Evolutionary conservation across 2,797 vertebrate genomes (phyloP), one percentile per base, ranked within the genome.

Genomic region (Mormyrus proboscirostris): DNA sequence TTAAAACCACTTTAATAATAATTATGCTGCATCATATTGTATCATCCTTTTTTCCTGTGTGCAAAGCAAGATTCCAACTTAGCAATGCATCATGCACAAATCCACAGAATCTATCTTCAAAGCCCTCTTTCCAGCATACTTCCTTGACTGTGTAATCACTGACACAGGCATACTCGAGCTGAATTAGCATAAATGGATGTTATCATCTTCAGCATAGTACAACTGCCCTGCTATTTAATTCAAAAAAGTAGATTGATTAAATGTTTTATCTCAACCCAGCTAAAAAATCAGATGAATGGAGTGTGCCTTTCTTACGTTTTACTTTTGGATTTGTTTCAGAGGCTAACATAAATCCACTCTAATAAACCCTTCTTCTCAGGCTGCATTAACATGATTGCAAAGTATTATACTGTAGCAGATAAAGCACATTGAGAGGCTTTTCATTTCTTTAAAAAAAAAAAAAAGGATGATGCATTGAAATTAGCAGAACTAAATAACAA

Each of bases 301-400:
- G 76, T 41, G 76, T n/a, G 76, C 41, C 38, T 79, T 79, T 79
- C 38, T 79, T 79, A 79, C 14, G 38, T 82, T 82, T 82, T 82
- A 82, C 38, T 47, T 82, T 10, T 44, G 76, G 76, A 82, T 82
- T 82, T 82, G 41, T 22, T 82, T 82, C 76, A 82, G 76, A 47
- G 76, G 76, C 19, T 33, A 85, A 29, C 83, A 51, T 88, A 82
- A 91, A 90, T 90, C 87, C 25, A 89, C 89, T 73, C 65, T 89
- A 90, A 92, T 90, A 90, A 91, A 69, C 90, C 89, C 50, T 25
- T 89, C 62, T 88, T 90, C 90, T 88, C 91, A 83, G 89, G 92
- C 85, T 91, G 90, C 51, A 57, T 88, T 90, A 73, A 92, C 91
- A 91, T 91, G 92, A 92, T 88, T 90, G 91, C 88, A 82, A 89